phyloP scores from a whole-genome alignment of 2,888 invertebrate genomes.

The Leucophora obtusa region DNA sequence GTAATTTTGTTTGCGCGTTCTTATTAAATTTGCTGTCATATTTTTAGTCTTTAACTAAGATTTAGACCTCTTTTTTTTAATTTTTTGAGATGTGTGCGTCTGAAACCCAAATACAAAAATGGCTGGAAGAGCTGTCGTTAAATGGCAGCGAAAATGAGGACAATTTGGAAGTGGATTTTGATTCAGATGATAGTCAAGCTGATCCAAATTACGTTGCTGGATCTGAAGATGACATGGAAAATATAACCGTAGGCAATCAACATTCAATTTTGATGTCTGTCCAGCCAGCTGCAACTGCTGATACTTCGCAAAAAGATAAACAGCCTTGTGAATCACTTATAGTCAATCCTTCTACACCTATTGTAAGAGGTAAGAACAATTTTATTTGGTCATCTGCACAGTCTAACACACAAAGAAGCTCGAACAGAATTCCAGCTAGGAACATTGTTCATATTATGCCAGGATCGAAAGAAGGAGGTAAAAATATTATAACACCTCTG shows the following conservation, averaged over 20 bases:
- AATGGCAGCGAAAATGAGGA: conserved; percentile 43
- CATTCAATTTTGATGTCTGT: no score
- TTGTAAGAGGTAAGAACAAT: no score
- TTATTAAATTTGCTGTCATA: no score
- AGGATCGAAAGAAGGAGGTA: no score
- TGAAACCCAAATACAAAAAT: conserved; percentile 18
- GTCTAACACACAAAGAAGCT: no score
- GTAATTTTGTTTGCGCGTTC: neutral
- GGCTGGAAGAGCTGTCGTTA: conserved; percentile 40
- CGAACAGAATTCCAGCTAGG: no score
- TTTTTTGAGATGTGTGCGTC: conserved; percentile 13
- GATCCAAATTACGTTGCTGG: conserved; percentile 20
- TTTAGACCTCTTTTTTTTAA: no score
- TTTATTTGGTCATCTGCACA: no score
- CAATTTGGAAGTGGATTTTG: conserved; percentile 48
- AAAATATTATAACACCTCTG: neutral
- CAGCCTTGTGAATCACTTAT: no score
- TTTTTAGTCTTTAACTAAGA: neutral
- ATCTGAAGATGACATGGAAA: conserved; percentile 41
- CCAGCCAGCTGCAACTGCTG: no score
- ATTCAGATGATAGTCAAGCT: conserved; percentile 50
- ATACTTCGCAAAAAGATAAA: no score
- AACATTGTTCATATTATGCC: no score
- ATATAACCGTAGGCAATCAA: conserved; percentile 39
- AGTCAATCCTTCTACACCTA: neutral